Evolutionary conservation across 2,113 vertebrate genomes (phyloP).

Genomic region (Phalacrocorax carbo): DNA sequence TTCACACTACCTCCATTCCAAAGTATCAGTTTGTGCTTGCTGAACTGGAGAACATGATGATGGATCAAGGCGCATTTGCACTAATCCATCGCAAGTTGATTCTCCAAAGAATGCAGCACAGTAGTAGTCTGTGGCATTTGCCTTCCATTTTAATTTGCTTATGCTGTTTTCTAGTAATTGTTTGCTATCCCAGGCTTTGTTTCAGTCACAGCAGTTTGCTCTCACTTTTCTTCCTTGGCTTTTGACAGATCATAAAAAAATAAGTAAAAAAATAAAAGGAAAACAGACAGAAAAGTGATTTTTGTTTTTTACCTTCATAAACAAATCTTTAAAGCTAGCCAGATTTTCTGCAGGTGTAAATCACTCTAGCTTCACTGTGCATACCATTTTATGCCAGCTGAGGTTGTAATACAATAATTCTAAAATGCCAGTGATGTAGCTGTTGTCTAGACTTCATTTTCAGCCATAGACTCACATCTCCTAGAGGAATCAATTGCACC

Average conservation of each 20-base stretch:
- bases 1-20: slow-evolving; percentile 39
- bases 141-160: slow-evolving; percentile 59
- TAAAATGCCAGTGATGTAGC: slow-evolving; percentile 6
- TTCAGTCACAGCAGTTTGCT: background rate
- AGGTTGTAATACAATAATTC: background rate
- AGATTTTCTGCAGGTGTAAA: slow-evolving; percentile 50
- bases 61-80: slow-evolving; percentile 31
- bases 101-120: slow-evolving; percentile 27
- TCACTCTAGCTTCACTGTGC: background rate
- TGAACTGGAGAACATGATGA: slow-evolving; percentile 55
- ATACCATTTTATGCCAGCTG: background rate
- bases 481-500: background rate
- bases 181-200: background rate
- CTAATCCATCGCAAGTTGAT: slow-evolving; percentile 53
- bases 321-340: background rate
- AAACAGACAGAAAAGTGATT: background rate
- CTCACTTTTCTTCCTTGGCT: background rate
- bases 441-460: slow-evolving; percentile 9
- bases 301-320: background rate
- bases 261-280: background rate
- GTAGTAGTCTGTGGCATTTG: slow-evolving; percentile 9
- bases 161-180: slow-evolving; percentile 9
- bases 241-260: background rate
- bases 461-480: background rate
- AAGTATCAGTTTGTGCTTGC: slow-evolving; percentile 46